Evolutionary conservation across 1,140 invertebrate genomes (phyloP).

Genomic region (Anastrepha obliqua): DNA sequence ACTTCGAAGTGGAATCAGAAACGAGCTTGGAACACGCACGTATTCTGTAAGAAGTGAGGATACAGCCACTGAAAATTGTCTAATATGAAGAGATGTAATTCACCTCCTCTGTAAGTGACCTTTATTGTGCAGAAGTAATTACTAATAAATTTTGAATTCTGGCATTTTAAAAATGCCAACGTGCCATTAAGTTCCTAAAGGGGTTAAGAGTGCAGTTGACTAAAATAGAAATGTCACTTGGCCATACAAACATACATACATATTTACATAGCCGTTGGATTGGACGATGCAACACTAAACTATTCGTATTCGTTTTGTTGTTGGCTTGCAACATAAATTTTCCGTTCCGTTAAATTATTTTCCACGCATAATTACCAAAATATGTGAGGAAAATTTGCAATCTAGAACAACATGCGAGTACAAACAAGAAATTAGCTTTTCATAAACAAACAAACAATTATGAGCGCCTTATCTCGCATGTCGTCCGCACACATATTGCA

Average conservation of each 20-base stretch:
- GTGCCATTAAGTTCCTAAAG: neutral
- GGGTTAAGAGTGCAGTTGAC: neutral
- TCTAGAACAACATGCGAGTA: constrained; percentile 40
- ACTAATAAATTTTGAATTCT: too few relatives aligned
- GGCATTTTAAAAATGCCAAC: neutral
- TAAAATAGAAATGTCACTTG: constrained; percentile 23
- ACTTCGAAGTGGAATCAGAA: too few relatives aligned
- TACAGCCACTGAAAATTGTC: too few relatives aligned
- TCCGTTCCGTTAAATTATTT: constrained; percentile 41
- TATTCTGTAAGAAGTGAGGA: too few relatives aligned
- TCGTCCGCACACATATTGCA: neutral
- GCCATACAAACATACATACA: neutral
- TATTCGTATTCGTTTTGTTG: neutral
- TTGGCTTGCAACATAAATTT: constrained; percentile 26
- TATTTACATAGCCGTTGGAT: neutral
- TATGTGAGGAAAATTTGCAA: constrained; percentile 40
- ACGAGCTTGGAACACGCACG: too few relatives aligned
- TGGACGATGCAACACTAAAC: neutral
- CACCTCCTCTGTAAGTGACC: too few relatives aligned
- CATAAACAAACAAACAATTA: constrained; percentile 51
- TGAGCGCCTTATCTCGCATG: constrained; percentile 34
- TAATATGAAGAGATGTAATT: too few relatives aligned
- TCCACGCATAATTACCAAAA: constrained; percentile 52
- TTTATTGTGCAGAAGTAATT: too few relatives aligned
- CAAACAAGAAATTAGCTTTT: constrained; percentile 49